Base-by-base conservation (phyloP, 2,888 invertebrate genomes). In the Hirtodrosophila histrioides region DNA sequence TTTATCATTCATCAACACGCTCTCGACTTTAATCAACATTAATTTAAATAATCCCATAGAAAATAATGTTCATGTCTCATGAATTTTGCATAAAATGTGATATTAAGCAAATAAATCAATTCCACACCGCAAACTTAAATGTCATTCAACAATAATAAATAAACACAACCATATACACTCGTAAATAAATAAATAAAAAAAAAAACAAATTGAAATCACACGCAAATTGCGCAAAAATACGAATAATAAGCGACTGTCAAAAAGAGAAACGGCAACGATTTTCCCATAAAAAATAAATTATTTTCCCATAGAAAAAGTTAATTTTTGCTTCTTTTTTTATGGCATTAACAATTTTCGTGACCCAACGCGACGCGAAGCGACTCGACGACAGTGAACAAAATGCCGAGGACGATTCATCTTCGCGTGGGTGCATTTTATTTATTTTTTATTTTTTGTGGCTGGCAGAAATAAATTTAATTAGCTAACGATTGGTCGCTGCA, bases 381-480 rank as follows among this genome's bases (percentile, higher is more conserved):
- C 17, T 1, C 17, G 17, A 40, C 44, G 57, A 65, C 40, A 45
- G 23, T 31, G 24, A 17, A 41, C 24, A 35, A 57, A 49, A 37
- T 31, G 40, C 64, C 37, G 76, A 57, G 12, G 63, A 43, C 66
- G 68, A 69, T 73, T 72, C 81, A 74, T 78, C 76, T 73, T 75
- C 54, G 67, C 53, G 75, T 75, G 70, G 71, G 67, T 64, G 63
- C 62, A 70, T 40, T 66, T 63, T 43, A 37, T 17, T 33, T 39
- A 46, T 62, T 61, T 61, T 29, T 45, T 58, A 24, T 35, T 40
- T 31, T 37, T 39, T 35, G 33, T 44, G 17, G 12, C 7, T 57
- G 40, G 40, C 58, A 68, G 51, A 66, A 65, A 71, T 64, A 76
- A 67, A 81, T 80, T 78, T 84, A 81, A 84, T 84, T 81, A 81